phyloP scores from a whole-genome alignment of 23 tunicate genomes.

The Pegea sp. region DNA sequence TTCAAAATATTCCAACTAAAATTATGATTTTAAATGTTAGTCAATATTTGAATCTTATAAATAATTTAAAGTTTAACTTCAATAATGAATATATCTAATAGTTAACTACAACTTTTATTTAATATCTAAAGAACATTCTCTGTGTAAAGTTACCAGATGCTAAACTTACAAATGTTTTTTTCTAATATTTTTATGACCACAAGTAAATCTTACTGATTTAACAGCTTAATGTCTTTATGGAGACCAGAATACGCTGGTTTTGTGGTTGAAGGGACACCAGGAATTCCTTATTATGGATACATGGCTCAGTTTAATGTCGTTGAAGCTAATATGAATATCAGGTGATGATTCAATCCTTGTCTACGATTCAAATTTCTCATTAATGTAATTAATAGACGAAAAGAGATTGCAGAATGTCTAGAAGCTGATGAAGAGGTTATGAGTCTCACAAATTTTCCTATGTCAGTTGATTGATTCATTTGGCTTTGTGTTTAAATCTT shows the following conservation, averaged over 20 bases:
- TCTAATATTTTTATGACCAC: too few relatives aligned
- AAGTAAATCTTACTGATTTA: not conserved
- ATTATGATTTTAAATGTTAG: too few relatives aligned
- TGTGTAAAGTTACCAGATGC: too few relatives aligned
- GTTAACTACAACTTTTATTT: too few relatives aligned
- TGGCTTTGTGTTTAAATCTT: not conserved
- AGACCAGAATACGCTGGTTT: slow-evolving; percentile 84
- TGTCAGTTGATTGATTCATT: slow-evolving; percentile 11
- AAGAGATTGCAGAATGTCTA: slow-evolving; percentile 47
- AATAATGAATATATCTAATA: too few relatives aligned
- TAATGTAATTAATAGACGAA: slow-evolving; percentile 26
- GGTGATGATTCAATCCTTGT: slow-evolving; percentile 30
- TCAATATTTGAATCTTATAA: too few relatives aligned
- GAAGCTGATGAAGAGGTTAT: slow-evolving; percentile 43
- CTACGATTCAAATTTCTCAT: not conserved
- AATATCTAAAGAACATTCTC: too few relatives aligned
- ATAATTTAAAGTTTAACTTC: too few relatives aligned
- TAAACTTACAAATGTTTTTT: too few relatives aligned
- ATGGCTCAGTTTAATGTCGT: slow-evolving; percentile 91
- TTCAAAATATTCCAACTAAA: too few relatives aligned
- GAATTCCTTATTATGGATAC: slow-evolving; percentile 72
- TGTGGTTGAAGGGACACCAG: slow-evolving; percentile 98
- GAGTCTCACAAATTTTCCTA: slow-evolving; percentile 76
- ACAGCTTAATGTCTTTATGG: slow-evolving; percentile 61
- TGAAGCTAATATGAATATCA: slow-evolving; percentile 82